Base-by-base conservation (phyloP, 2,797 vertebrate genomes). In the Picus viridis region DNA sequence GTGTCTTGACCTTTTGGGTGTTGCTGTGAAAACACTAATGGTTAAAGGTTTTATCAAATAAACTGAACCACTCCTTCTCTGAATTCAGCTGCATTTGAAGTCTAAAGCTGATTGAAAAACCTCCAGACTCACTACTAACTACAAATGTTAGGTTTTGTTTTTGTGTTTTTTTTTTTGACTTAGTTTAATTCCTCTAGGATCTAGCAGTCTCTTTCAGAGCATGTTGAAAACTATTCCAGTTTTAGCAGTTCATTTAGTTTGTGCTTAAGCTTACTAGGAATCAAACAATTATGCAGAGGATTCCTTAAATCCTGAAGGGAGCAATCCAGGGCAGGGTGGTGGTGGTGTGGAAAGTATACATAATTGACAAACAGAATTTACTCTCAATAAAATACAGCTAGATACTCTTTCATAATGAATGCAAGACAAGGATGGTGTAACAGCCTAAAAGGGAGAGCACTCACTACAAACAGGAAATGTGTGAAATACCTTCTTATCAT, bases 161-260 rank as follows among this genome's bases (percentile, higher is more conserved):
- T 92, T 54, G 34, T 7, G 34, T 7, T 7, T 51, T 27, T 27
- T 54, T 27, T 27, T 16, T 94, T 91, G 56, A 90, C 41, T 92
- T 83, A 59, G 47, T 22, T 36, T 75, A 72, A 91, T 83, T 94
- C 87, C 92, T 83, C 62, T 34, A 77, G 82, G 82, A 94, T 47
- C 62, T 65, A 77, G n/a, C 7, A 85, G 27, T 39, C 58, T 90
- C 41, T 68, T 89, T 93, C 59, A 78, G 89, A 87, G 69, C 58
- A 85, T 87, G 87, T 72, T 92, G 65, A 89, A 90, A 90, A 89
- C 36, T 39, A 41, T 65, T 93, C 84, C 93, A 93, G 65, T 47
- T 93, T 85, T 87, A 90, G 79, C 90, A 96, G 84, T 56, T 92
- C 86, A 90, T 95, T 93, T 80, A 56, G n/a, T 30, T 74, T 85